phyloP scores from a whole-genome alignment of 2,113 vertebrate genomes.

The Charadrius vociferus region DNA sequence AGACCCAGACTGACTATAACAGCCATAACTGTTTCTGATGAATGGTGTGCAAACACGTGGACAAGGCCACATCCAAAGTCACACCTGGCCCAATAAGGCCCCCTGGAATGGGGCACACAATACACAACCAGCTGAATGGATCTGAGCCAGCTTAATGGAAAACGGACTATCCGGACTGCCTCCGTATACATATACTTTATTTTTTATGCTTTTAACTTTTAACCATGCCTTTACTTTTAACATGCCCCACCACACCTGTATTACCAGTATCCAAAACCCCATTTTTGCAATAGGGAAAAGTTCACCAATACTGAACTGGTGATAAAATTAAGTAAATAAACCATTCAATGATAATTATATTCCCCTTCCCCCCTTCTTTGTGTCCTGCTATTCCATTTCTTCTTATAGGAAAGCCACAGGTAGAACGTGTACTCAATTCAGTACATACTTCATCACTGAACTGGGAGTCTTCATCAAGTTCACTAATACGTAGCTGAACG shows the following conservation, averaged over 20 bases:
- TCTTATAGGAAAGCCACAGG: not conserved
- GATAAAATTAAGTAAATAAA: not conserved
- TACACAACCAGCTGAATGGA: not conserved
- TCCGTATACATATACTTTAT: not conserved
- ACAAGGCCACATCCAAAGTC: not conserved
- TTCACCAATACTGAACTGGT: not conserved
- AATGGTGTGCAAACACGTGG: not conserved
- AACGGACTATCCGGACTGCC: not conserved
- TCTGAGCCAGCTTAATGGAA: not conserved
- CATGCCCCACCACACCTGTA: too few species aligned
- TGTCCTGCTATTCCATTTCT: not conserved
- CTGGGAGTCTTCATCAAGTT: not conserved
- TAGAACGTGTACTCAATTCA: not conserved
- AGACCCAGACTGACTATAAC: not conserved
- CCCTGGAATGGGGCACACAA: not conserved
- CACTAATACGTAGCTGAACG: not conserved
- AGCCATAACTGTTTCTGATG: not conserved
- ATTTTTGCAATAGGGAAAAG: not conserved
- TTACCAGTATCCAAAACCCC: not conserved
- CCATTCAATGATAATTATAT: not conserved
- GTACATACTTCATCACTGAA: not conserved
- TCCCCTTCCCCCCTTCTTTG: not conserved
- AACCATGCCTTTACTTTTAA: not conserved
- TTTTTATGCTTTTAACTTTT: too few species aligned
- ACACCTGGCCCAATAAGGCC: not conserved